These are phyloP conservation scores for Thunnus albacares DNA, from an alignment of 2,797 vertebrate genomes.

Conservation along the genomic window DNA sequence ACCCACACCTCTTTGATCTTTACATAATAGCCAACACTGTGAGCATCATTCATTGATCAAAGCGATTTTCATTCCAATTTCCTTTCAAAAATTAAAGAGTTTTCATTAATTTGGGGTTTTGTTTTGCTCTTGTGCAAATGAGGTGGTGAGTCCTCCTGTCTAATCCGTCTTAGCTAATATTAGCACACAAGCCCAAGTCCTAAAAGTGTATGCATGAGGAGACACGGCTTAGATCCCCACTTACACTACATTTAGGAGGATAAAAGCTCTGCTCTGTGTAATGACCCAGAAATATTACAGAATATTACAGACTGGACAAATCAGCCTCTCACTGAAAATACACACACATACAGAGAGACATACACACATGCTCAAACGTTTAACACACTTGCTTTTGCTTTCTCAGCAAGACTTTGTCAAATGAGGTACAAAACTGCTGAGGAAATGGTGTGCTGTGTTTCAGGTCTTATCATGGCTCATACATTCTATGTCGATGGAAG, in stretches of 20 bases:
- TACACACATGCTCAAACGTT: conserved; percentile 18
- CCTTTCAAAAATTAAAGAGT: conserved; percentile 18
- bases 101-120: conserved; percentile 41
- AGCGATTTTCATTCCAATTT: conserved; percentile 3
- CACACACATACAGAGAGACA: neutral
- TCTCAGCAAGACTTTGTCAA: conserved; percentile 58
- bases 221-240: conserved; percentile 32
- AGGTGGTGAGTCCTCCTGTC: conserved; percentile 18
- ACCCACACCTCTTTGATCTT: conserved; percentile 16
- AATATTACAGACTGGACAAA: conserved; percentile 27
- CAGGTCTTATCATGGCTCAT: conserved; percentile 56
- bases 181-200: conserved; percentile 23
- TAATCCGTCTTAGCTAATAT: conserved; percentile 38
- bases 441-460: conserved; percentile 51
- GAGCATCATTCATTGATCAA: conserved; percentile 30
- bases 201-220: conserved; percentile 31
- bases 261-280: conserved; percentile 47
- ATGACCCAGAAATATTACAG: conserved; percentile 57
- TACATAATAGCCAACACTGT: conserved; percentile 14
- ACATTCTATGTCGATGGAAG: conserved; percentile 51
- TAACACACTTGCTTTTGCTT: conserved; percentile 42
- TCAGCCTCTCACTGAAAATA: conserved; percentile 26
- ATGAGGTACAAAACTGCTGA: conserved; percentile 57
- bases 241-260: conserved; percentile 51
- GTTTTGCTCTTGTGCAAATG: conserved; percentile 28